Evolutionary conservation across 2,113 vertebrate species (phyloP).

Genomic region (Ia io): DNA sequence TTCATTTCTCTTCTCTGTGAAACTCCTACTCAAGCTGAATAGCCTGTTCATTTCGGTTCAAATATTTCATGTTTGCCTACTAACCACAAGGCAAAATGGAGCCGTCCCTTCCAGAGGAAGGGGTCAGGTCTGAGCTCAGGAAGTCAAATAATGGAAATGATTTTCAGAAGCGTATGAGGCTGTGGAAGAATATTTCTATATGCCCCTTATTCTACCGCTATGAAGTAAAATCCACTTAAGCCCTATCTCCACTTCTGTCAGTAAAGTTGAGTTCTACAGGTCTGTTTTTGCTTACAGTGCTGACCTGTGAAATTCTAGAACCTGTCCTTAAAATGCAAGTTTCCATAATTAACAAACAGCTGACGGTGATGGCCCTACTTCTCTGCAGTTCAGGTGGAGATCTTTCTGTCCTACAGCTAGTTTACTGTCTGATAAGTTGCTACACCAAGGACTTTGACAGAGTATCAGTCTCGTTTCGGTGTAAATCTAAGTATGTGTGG

Average conservation of each 20-base stretch:
- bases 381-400: neutral
- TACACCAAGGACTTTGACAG: neutral
- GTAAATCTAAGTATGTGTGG: neutral
- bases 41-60: neutral
- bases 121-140: neutral
- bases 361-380: neutral
- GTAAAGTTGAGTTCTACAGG: neutral
- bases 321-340: neutral
- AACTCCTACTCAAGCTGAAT: neutral
- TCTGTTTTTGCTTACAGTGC: neutral
- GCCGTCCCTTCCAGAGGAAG: neutral
- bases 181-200: too few species aligned
- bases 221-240: neutral
- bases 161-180: neutral
- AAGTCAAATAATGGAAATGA: neutral
- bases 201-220: neutral
- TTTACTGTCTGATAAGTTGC: fast-evolving
- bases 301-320: neutral
- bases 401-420: neutral
- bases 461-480: neutral
- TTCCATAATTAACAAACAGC: neutral
- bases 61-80: neutral
- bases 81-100: neutral
- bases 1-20: neutral
- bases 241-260: neutral